Evolutionary conservation across 2,888 invertebrate species (phyloP).

Genomic region (Caenorhabditis auriculariae): DNA sequence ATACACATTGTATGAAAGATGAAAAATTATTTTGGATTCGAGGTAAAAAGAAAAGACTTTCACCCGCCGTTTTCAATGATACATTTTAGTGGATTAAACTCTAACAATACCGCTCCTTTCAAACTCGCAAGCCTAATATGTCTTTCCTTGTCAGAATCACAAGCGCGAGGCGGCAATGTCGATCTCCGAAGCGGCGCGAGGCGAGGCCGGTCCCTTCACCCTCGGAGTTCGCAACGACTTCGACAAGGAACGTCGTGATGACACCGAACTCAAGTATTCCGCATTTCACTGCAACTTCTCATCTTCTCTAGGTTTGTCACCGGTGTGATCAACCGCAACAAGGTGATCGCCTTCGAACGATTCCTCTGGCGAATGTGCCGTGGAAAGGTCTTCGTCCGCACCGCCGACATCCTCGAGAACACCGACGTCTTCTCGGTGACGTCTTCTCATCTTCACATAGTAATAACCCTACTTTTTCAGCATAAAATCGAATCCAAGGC

Average conservation of each 20-base stretch:
- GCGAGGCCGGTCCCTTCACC: constrained; percentile 38
- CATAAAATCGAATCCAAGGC: constrained; percentile 83
- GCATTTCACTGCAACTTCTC: too few relatives aligned
- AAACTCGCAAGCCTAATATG: too few relatives aligned
- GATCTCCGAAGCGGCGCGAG: constrained; percentile 48
- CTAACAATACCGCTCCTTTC: too few relatives aligned
- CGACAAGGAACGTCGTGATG: constrained; percentile 36
- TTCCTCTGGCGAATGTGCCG: constrained; percentile 97
- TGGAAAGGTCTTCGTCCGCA: constrained; percentile 74
- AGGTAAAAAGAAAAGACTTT: too few relatives aligned
- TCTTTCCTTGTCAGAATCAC: constrained; percentile 28
- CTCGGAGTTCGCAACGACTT: constrained; percentile 26
- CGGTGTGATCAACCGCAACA: constrained; percentile 89
- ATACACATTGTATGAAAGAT: too few relatives aligned
- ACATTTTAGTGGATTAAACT: too few relatives aligned
- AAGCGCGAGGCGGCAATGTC: constrained; percentile 48
- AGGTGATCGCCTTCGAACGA: constrained; percentile 90
- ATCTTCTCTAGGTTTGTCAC: constrained; percentile 84
- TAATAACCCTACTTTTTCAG: background rate
- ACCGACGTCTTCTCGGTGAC: constrained; percentile 31
- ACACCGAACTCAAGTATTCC: constrained; percentile 44
- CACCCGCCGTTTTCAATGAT: too few relatives aligned
- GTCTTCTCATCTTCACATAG: constrained; percentile 4
- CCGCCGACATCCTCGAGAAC: constrained; percentile 37
- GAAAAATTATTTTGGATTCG: too few relatives aligned